phyloP scores from a whole-genome alignment of 2,888 invertebrate species.

The Drosophila rellima region DNA sequence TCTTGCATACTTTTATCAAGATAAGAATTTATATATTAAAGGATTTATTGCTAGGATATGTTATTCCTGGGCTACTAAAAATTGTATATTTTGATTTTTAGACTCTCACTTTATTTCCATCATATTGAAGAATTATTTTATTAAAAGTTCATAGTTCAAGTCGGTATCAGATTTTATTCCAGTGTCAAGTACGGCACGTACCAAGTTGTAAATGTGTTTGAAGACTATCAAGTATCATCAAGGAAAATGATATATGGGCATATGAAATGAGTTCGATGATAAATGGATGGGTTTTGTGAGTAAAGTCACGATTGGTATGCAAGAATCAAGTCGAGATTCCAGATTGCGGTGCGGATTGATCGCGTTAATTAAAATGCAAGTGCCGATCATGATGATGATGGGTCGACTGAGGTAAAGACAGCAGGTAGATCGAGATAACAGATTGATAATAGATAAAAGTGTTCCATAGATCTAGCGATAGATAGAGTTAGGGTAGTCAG shows the following conservation, averaged over 20 bases:
- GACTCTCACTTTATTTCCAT: no score
- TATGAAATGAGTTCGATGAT: neutral
- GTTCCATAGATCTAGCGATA: neutral
- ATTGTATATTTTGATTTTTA: no score
- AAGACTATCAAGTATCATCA: neutral
- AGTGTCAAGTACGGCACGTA: slow-evolving; percentile 19
- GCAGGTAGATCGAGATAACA: neutral
- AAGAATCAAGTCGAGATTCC: slow-evolving; percentile 8
- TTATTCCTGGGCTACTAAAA: no score
- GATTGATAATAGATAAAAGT: slow-evolving; percentile 1
- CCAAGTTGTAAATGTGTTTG: slow-evolving; percentile 17
- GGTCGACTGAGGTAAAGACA: neutral
- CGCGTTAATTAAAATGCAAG: slow-evolving; percentile 57
- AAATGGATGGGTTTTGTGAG: slow-evolving; percentile 4
- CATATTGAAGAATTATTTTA: neutral
- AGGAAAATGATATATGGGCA: slow-evolving; percentile 8
- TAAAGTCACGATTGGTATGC: slow-evolving; percentile 8
- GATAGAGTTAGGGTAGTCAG: slow-evolving; percentile 1
- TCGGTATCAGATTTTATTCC: neutral
- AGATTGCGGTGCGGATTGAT: slow-evolving; percentile 30
- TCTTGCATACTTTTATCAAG: no score
- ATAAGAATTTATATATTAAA: no score
- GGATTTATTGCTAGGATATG: no score
- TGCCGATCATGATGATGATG: slow-evolving; percentile 4
- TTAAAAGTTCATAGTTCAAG: neutral